Evolutionary conservation across 1,140 invertebrate genomes (phyloP).

Genomic region (Scaptomyza graminum): DNA sequence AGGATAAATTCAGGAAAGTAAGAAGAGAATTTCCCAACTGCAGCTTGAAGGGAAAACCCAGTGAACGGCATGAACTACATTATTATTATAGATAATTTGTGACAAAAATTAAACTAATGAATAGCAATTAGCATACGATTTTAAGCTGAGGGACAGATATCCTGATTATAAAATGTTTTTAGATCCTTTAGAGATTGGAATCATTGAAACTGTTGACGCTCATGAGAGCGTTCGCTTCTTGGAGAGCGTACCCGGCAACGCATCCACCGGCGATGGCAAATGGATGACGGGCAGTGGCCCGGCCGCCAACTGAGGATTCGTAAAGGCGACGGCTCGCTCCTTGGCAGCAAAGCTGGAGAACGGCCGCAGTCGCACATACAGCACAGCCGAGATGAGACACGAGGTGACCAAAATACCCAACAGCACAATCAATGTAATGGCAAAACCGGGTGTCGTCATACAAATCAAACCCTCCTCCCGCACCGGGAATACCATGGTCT

Average conservation of each 20-base stretch:
- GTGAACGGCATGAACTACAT: slow-evolving; percentile 63
- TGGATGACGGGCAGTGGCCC: slow-evolving; percentile 71
- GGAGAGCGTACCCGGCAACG: slow-evolving; percentile 64
- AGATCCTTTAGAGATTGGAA: neutral
- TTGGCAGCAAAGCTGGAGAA: slow-evolving; percentile 86
- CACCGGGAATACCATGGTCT: slow-evolving; percentile 89
- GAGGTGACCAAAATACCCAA: slow-evolving; percentile 92
- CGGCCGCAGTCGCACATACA: slow-evolving; percentile 91
- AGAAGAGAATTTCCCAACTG: too few species aligned
- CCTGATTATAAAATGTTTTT: neutral
- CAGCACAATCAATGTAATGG: slow-evolving; percentile 91
- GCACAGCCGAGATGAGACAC: slow-evolving; percentile 92
- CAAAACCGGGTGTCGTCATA: slow-evolving; percentile 96
- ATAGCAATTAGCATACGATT: slow-evolving; percentile 14
- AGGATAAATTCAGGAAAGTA: too few species aligned
- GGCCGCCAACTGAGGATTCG: slow-evolving; percentile 79
- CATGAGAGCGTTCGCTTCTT: slow-evolving; percentile 77
- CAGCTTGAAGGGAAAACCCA: slow-evolving; percentile 37
- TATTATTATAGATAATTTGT: slow-evolving; percentile 33
- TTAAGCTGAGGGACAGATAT: neutral
- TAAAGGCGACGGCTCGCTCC: slow-evolving; percentile 84
- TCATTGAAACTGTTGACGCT: slow-evolving; percentile 24
- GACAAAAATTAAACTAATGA: slow-evolving; percentile 69
- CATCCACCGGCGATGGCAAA: slow-evolving; percentile 59
- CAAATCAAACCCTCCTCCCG: slow-evolving; percentile 90